Evolutionary conservation across 2,797 vertebrate species (phyloP), one percentile per base, ranked within the genome.

Genomic region (Sebastes flavidus): DNA sequence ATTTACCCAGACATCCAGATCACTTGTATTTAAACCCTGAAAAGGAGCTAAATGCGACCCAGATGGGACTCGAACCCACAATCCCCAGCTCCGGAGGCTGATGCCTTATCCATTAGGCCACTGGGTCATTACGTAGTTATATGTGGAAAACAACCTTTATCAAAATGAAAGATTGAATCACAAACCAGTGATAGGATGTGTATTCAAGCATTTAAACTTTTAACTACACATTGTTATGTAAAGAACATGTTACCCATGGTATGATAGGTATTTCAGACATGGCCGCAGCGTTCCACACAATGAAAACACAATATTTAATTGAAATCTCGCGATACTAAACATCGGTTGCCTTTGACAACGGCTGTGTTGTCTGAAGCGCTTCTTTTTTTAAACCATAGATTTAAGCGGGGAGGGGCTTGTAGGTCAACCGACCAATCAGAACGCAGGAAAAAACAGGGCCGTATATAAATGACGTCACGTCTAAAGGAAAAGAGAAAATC

Each of bases 51-150:
- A 88, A 91, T 29, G 1, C 95, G 95, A 96, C 94, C 95, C 94
- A 95, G 94, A 93, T 95, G 94, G 93, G 95, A 95, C 95, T 96
- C 91, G 94, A 96, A 96, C 95, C 94, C 95, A 96, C 94, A 96
- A 95, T 96, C 94, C 92, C 94, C 94, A 95, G 94, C 95, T 96
- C 94, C 94, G 92, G 94, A 95, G 94, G 94, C 94, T 96, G 95
- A 95, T 95, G 94, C 94, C 94, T 96, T 96, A 95, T 95, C 94
- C 94, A 95, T 96, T 96, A 96, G 96, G 95, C 96, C 96, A 96
- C 96, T 96, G 95, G 95, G 95, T 95, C 95, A 94, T 85, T 89
- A 94, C 92, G 89, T 86, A 76, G 52, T 16, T 0, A 0, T 0
- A 0, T 0, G 0, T 0, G 1, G 2, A 30, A 68, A 79, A 38